Base-by-base conservation (phyloP, 2,888 invertebrate species). In the Tridacna gigas region DNA sequence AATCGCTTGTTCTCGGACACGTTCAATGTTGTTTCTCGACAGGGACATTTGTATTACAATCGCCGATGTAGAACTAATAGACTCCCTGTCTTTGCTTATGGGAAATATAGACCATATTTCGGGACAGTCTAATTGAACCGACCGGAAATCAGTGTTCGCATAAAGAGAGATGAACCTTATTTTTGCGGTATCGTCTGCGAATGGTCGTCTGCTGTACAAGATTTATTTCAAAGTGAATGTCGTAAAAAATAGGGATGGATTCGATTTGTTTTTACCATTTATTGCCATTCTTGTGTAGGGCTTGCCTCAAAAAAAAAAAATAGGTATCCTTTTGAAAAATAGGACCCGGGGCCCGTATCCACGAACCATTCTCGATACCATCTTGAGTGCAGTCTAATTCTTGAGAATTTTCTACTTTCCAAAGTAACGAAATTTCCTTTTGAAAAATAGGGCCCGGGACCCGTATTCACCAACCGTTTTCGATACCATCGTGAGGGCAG, bases 11-110 rank as follows among this genome's bases (percentile, higher is more conserved):
- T 51, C 51, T 45, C 71, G 51, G 22, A 22, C 71, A 20, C 71
- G 22, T 25, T 51, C 25, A 22, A 37, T 37, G 71, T 22, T 51
- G 51, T 71, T 47, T 48, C 48, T 51, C 51, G 45, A 71, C 71
- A 51, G 69, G n/a, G 86, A 84, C 83, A 84, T 77, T 82, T 77
- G 80, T 79, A 84, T 86, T 86, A 84, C 80, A 82, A 71, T 61
- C 71, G 79, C 11, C 71, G 69, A 76, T 60, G 83, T 80, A 75
- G 82, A 86, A 86, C 86, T 83, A 86, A 86, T 86, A 82, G 83
- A 86, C 82, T 86, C 75, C 69, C 77, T 79, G 83, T 82, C 80
- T 86, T 84, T 84, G 73, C 86, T 86, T 86, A 82, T 86, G 82
- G 86, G 86, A 86, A 86, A 86, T 84, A 83, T 37, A 69, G 69